A percentile compares a stretch with the other conserved stretches of the same genome.
Conservation (phyloP, 2,113 vertebrate genomes). For the Pandion haliaetus region DNA sequence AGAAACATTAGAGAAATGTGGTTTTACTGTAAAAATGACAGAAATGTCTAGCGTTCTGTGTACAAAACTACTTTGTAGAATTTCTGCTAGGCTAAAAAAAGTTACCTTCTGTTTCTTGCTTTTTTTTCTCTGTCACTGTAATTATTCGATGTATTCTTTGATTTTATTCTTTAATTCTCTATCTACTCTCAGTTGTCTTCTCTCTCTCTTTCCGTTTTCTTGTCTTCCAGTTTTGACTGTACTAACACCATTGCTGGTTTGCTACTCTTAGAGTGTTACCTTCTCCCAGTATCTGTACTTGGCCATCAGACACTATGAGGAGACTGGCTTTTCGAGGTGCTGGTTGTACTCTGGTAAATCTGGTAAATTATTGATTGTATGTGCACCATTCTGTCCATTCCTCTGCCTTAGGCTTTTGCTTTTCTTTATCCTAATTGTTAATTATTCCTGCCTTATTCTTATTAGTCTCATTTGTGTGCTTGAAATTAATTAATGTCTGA, state of each 20-base stretch:
- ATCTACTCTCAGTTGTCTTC: constrained; percentile 38
- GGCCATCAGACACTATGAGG: constrained; percentile 78
- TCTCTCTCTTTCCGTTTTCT: constrained; percentile 62
- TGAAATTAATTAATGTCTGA: neutral
- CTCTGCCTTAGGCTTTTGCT: neutral
- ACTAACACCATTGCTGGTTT: constrained; percentile 72
- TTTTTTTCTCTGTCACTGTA: constrained; percentile 22
- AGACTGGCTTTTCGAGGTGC: constrained; percentile 83
- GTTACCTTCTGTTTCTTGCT: constrained; percentile 19
- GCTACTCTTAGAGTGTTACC: constrained; percentile 67
- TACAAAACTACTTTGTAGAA: neutral
- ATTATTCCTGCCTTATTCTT: neutral
- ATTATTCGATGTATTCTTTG: constrained; percentile 15
- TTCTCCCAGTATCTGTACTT: constrained; percentile 73
- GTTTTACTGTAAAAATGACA: constrained; percentile 21
- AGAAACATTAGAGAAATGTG: neutral
- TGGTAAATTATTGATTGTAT: constrained; percentile 79
- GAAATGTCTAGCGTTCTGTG: constrained; percentile 5
- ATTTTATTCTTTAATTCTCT: constrained; percentile 37
- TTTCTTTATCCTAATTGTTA: constrained; percentile 22
- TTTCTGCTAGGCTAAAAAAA: constrained; percentile 33
- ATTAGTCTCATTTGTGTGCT: constrained; percentile 11
- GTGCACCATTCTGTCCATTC: constrained; percentile 32
- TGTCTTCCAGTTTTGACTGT: constrained; percentile 78
- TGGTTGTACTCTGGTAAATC: constrained; percentile 87